Evolutionary conservation across 2,888 invertebrate species (phyloP), one percentile per base, ranked within the genome.

Genomic region (Emmelina monodactyla): DNA sequence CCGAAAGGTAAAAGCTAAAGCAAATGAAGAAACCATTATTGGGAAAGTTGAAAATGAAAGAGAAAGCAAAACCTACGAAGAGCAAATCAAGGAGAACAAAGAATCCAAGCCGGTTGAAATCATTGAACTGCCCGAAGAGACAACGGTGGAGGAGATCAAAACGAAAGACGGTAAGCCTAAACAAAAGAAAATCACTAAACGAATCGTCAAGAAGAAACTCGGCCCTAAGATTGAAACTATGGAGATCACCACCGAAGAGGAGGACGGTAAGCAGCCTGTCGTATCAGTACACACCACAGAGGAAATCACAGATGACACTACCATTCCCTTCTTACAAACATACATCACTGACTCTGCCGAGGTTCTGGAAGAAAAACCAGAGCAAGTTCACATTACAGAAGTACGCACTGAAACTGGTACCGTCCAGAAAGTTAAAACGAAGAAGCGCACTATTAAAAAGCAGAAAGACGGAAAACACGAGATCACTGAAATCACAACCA

Each of bases 111-210:
- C 47, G 2, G 43, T 28, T 1, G 41, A 45, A 29, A 39, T 41
- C 3, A 12, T 39, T 1, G 52, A 56, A 33, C 37, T 58, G 11
- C 57, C 66, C 1, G 69, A 71, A 37, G 65, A 70, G 22, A 61
- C 62, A 12, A 55, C 48, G 5, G 34, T 51, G 54, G 53, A 33
- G 36, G 39, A 37, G 22, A 14, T 44, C 46, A 33, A 39, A 5
- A 44, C 5, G 44, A 43, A 16, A 58, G 62, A 42, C 52, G 59
- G 39, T 44, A 61, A 15, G 45, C 62, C 9, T 53, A 56, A 34
- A 31, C 41, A 51, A 25, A 38, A 25, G 41, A 40, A 44, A 52
- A 44, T 7, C 5, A 45, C 35, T 7, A 47, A 40, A 38, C 46
- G 42, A 10, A 37, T 33, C 3, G 40, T 41, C 53, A 19, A 30